Evolutionary conservation across 53 echinoderm and acorn worm species (phyloP).

Genomic region (Mesocentrotus franciscanus): DNA sequence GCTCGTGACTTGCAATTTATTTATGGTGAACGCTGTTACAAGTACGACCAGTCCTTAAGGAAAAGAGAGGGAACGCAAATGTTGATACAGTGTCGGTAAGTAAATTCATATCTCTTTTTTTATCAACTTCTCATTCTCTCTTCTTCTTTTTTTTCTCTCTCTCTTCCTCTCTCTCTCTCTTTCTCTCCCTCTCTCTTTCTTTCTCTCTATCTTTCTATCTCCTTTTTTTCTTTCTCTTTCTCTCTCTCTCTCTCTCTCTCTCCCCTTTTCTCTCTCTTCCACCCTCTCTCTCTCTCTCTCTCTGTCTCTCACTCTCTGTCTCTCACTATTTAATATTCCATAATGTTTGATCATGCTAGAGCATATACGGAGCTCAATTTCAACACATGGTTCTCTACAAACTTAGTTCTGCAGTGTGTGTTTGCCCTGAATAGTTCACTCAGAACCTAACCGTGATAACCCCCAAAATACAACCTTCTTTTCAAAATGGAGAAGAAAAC

Average conservation of each 20-base stretch:
- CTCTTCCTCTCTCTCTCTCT: no score
- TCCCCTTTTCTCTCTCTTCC: no score
- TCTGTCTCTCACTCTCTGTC: neutral
- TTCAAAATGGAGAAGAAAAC: neutral
- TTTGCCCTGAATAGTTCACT: slow-evolving; percentile 33
- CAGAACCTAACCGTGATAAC: neutral
- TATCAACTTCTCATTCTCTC: neutral
- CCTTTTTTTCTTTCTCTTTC: no score
- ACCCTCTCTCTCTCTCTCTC: neutral
- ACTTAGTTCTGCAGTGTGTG: neutral
- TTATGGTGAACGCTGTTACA: neutral
- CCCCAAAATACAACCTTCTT: neutral
- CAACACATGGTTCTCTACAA: slow-evolving; percentile 35
- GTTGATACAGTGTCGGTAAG: slow-evolving; percentile 36
- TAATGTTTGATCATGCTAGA: neutral
- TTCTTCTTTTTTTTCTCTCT: neutral
- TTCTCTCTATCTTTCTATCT: no score
- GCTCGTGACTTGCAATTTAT: neutral
- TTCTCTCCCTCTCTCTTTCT: no score
- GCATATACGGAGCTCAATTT: neutral
- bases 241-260: no score
- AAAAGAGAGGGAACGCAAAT: neutral
- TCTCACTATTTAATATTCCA: neutral
- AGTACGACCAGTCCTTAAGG: neutral
- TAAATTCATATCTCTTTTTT: neutral